These are phyloP conservation scores for Phorcus lineatus DNA, from an alignment of 2,888 invertebrate genomes.

Conservation along the genomic window DNA sequence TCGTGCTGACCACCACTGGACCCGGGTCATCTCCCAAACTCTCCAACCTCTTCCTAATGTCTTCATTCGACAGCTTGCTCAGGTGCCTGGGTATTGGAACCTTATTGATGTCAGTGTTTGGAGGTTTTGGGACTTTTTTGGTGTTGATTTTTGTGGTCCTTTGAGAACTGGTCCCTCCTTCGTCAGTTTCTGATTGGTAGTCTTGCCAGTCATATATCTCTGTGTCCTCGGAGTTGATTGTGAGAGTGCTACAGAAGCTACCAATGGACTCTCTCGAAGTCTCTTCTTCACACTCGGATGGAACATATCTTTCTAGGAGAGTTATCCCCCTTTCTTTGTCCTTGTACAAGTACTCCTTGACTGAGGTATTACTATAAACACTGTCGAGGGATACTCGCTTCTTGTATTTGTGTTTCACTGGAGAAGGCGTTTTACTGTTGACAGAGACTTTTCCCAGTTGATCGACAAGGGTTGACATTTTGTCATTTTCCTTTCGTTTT, in stretches of 20 bases:
- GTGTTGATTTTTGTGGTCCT: background rate
- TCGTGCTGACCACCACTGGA: constrained; percentile 87
- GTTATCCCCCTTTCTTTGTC: constrained; percentile 63
- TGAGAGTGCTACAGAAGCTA: constrained; percentile 45
- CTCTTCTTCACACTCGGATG: constrained; percentile 60
- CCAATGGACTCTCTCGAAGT: constrained; percentile 55
- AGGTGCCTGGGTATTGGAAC: constrained; percentile 35
- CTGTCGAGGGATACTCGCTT: constrained; percentile 46
- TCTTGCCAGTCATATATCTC: constrained; percentile 61
- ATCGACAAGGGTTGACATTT: background rate
- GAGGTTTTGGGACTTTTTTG: constrained; percentile 2
- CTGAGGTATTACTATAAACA: constrained; percentile 52
- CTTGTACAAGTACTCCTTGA: constrained; percentile 60
- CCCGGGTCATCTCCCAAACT: constrained; percentile 85
- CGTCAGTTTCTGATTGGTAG: constrained; percentile 3
- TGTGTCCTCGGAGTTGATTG: constrained; percentile 53
- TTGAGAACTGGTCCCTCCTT: background rate
- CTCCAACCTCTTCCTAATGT: constrained; percentile 54
- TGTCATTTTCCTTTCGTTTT: background rate
- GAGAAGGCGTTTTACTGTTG: background rate
- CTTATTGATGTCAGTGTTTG: background rate
- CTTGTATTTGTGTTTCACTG: background rate
- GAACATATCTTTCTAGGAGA: constrained; percentile 60
- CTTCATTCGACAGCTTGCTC: constrained; percentile 44
- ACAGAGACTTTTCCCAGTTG: background rate